Evolutionary conservation across 2,113 vertebrate genomes (phyloP).

Genomic region (Trogon melanurus): DNA sequence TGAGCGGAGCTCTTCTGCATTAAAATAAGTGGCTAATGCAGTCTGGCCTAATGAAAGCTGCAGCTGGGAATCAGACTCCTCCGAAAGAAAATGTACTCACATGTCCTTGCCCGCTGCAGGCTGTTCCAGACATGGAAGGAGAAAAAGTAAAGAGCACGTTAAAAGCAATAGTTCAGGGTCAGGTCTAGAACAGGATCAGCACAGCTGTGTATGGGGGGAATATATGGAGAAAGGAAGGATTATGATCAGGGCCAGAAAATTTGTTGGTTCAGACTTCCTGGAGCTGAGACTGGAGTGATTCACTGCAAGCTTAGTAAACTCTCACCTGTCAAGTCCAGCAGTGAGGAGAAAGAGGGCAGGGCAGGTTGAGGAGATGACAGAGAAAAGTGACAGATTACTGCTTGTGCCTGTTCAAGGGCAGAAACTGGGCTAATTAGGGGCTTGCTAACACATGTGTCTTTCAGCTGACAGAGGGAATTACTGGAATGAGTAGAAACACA

Average conservation of each 20-base stretch:
- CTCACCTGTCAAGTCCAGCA: not conserved
- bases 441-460: not conserved
- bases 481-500: not conserved
- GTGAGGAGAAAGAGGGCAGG: not conserved
- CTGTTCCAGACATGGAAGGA: not conserved
- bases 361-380: not conserved
- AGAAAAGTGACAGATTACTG: not conserved
- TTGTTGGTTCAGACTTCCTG: not conserved
- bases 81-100: not conserved
- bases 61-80: not conserved
- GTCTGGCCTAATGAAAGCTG: not conserved
- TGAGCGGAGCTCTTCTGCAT: not conserved
- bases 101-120: not conserved
- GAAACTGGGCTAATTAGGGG: not conserved
- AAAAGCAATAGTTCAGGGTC: not conserved
- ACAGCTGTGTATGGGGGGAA: not conserved
- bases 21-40: not conserved
- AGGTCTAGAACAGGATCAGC: not conserved
- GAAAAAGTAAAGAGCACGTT: not conserved
- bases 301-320: not conserved
- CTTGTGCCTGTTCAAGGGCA: not conserved
- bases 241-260: not conserved
- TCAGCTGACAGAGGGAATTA: not conserved
- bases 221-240: not conserved
- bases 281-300: not conserved